Percentiles rank a stretch among this genome's conserved stretches.
These are phyloP conservation scores for Keiferia lycopersicella DNA, from an alignment of 2,888 invertebrate species.

Conservation along the genomic window DNA sequence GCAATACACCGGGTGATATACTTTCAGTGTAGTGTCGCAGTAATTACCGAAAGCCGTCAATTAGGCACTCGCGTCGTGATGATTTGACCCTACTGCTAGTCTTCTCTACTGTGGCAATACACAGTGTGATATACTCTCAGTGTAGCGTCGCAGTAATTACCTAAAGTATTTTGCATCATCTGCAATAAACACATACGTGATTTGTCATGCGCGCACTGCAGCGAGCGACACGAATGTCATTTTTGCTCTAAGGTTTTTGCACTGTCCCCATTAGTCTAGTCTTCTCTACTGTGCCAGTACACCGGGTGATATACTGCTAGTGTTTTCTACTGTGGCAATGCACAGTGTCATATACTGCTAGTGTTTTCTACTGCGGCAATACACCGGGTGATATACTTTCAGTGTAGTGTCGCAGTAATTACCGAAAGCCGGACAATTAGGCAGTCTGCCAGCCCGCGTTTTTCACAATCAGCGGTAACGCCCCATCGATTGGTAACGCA, in stretches of 20 bases:
- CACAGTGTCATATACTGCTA: background rate
- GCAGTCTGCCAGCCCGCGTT: conserved; percentile 27
- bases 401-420: conserved; percentile 28
- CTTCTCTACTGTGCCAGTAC: too few species aligned
- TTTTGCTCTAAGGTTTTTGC: too few species aligned
- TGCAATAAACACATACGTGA: too few species aligned
- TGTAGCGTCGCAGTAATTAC: conserved; percentile 28
- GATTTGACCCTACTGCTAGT: background rate
- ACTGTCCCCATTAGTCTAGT: too few species aligned
- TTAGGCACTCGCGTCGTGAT: background rate
- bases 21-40: conserved; percentile 19
- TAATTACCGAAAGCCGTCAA: conserved; percentile 30
- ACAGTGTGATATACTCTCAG: background rate
- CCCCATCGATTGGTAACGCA: conserved; percentile 15
- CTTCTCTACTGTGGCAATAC: background rate
- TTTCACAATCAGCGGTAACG: conserved; percentile 24
- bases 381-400: background rate
- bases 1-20: background rate
- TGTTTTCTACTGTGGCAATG: too few species aligned
- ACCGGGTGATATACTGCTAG: too few species aligned
- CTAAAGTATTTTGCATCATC: conserved; percentile 10
- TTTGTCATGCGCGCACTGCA: too few species aligned
- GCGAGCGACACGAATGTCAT: too few species aligned
- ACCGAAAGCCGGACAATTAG: conserved; percentile 29
- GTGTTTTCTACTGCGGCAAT: background rate